Evolutionary conservation across 2,797 vertebrate genomes (phyloP), one percentile per base, ranked within the genome.

Genomic region (Pipistrellus pygmaeus): DNA sequence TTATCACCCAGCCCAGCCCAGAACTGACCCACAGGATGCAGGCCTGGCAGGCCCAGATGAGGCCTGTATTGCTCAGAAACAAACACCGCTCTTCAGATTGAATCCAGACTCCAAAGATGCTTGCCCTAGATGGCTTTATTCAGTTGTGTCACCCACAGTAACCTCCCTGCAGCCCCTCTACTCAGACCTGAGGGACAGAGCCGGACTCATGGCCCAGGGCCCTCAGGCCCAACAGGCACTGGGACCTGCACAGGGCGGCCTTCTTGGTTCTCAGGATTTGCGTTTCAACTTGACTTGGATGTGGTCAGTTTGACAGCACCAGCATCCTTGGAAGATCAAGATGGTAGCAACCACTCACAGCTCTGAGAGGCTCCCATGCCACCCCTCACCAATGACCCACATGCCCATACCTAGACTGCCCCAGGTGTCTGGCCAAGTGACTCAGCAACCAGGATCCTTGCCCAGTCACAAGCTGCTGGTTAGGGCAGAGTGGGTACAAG

Each of bases 291-390:
- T 66, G 35, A 73, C 62, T 15, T 23, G 20, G 72, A 44, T 1
- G 38, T 7, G 1, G 17, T 53, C 44, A 12, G 55, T 15, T 27
- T 6, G 1, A 15, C 1, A 0, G 6, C 32, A 64, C 48, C 20
- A 32, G 5, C 6, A 27, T 71, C 69, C 62, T 18, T 0, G 21
- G 32, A 32, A 23, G 21, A 15, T 11, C 9, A 46, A 53, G 46
- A 10, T 14, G 5, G 72, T 21, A 68, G 21, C 5, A 38, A 51
- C 44, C 27, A 4, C 11, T 23, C 60, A n/a, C 10, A 5, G 57
- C 27, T 38, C 89, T 20, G 0, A 18, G 69, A 55, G 51, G 32
- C 46, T 75, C 68, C 75, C 76, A n/a, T 9, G 18, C n/a, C 62
- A 84, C 44, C 64, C 32, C 6, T 21, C 32, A 41, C 32, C 57